phyloP scores from a whole-genome alignment of 2,888 invertebrate genomes.

The Mimas tiliae region DNA sequence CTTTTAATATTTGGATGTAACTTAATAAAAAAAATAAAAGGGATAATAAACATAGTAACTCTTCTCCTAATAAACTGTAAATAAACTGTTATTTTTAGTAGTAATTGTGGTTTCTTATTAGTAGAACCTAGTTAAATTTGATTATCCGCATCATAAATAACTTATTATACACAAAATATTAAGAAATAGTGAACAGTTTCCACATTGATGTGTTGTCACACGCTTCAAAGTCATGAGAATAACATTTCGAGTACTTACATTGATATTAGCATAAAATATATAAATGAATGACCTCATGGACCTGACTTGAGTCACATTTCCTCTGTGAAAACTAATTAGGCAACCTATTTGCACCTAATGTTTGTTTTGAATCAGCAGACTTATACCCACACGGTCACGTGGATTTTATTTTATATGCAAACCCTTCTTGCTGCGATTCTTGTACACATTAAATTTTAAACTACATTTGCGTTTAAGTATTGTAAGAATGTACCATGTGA shows the following conservation, averaged over 20 bases:
- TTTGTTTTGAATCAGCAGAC: too few species aligned
- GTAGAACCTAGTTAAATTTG: background rate
- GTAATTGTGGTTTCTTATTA: conserved; percentile 52
- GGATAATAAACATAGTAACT: conserved; percentile 77
- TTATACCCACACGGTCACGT: too few species aligned
- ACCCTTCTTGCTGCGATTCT: too few species aligned
- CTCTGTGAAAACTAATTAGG: too few species aligned
- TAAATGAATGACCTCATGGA: background rate
- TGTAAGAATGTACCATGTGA: too few species aligned
- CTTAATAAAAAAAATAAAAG: conserved; percentile 52
- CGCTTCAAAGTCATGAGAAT: background rate
- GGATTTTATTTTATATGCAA: too few species aligned
- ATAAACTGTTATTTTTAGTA: conserved; percentile 82
- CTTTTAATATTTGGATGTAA: conserved; percentile 70
- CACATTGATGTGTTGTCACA: background rate
- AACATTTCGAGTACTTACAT: background rate
- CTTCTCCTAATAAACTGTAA: conserved; percentile 75
- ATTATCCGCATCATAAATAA: too few species aligned
- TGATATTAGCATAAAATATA: background rate
- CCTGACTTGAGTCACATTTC: background rate
- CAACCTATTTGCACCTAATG: too few species aligned
- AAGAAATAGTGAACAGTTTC: background rate
- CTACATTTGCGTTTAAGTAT: too few species aligned
- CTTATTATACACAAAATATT: background rate
- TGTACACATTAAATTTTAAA: too few species aligned